phyloP scores from a whole-genome alignment of 2,113 vertebrate species.

The Eurypyga helias region DNA sequence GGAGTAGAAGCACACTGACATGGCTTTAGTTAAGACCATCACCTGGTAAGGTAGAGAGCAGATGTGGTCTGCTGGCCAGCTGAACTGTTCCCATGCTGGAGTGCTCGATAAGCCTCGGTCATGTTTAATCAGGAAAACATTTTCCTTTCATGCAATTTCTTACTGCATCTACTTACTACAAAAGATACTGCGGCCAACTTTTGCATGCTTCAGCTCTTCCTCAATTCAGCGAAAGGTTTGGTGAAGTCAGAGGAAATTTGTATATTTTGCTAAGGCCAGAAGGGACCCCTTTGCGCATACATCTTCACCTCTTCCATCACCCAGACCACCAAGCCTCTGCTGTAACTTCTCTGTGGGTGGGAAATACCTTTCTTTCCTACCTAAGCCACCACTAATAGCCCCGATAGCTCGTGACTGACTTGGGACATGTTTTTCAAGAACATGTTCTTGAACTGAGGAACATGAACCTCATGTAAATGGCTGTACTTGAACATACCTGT shows the following conservation, averaged over 20 bases:
- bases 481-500: neutral
- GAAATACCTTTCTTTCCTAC: neutral
- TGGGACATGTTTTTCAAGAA: neutral
- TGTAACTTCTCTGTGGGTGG: neutral
- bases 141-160: neutral
- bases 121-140: neutral
- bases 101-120: neutral
- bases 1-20: neutral
- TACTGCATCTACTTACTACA: neutral
- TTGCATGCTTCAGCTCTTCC: neutral
- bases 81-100: neutral
- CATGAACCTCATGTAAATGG: neutral
- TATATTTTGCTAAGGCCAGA: neutral
- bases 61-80: neutral
- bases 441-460: neutral
- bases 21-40: neutral
- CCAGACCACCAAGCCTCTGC: neutral
- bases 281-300: neutral
- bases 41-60: neutral
- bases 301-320: neutral
- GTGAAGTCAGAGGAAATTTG: neutral
- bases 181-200: neutral
- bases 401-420: neutral
- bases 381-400: neutral
- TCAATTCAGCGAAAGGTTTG: neutral